These are phyloP conservation scores for Drosophila setifemur DNA, from an alignment of 1,140 invertebrate genomes.

Conservation along the genomic window DNA sequence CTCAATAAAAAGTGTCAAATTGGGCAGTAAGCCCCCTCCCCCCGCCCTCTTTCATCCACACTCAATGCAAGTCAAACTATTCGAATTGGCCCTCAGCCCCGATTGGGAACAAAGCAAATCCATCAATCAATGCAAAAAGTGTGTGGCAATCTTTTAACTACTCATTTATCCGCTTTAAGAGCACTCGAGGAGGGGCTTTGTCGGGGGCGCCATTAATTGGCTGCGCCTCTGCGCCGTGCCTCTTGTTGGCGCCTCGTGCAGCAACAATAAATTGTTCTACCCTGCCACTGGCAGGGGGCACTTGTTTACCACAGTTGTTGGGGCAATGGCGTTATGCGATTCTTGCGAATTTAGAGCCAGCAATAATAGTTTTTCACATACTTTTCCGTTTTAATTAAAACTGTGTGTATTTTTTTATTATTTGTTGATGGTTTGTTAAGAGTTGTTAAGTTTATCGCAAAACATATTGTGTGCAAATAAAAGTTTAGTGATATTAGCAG, in stretches of 20 bases:
- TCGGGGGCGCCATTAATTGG: slow-evolving; percentile 38
- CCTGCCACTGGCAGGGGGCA: slow-evolving; percentile 7
- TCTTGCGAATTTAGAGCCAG: no score
- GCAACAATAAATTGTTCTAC: slow-evolving; percentile 48
- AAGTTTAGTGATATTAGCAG: no score
- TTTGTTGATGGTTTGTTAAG: no score
- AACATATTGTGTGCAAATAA: no score
- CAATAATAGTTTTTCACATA: no score
- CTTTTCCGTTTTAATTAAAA: no score
- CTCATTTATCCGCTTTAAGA: slow-evolving; percentile 48
- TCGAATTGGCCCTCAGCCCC: slow-evolving; percentile 24
- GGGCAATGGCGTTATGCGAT: no score
- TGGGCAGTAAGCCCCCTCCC: not conserved
- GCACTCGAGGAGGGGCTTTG: not conserved
- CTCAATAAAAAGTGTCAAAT: slow-evolving; percentile 57
- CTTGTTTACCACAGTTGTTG: no score
- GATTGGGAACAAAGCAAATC: slow-evolving; percentile 31
- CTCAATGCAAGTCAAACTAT: slow-evolving; percentile 1
- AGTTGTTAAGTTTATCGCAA: no score
- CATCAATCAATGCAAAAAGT: slow-evolving; percentile 43
- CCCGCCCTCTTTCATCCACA: not conserved
- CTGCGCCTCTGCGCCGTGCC: slow-evolving; percentile 7
- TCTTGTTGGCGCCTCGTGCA: slow-evolving; percentile 6
- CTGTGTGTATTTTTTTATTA: no score
- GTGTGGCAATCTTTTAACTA: slow-evolving; percentile 59